Evolutionary conservation across 2,113 vertebrate species (phyloP).

Genomic region (Raja brachyura): DNA sequence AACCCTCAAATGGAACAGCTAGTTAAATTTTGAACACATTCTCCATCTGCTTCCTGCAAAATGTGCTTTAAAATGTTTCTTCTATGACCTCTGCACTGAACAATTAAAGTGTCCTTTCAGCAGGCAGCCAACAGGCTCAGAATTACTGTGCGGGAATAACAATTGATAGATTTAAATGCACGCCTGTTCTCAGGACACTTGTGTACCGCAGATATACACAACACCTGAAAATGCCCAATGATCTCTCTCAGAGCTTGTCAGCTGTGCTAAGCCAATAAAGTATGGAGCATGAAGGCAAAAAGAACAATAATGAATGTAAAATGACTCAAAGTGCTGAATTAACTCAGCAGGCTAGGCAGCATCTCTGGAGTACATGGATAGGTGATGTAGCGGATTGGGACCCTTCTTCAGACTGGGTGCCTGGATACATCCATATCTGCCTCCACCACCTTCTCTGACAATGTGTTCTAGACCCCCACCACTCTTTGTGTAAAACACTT

Average conservation of each 20-base stretch:
- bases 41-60: neutral
- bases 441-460: too few relatives aligned
- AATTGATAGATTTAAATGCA: neutral
- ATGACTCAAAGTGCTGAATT: too few relatives aligned
- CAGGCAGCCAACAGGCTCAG: slow-evolving; percentile 12
- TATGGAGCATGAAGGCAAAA: neutral
- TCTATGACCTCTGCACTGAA: slow-evolving; percentile 12
- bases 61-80: slow-evolving; percentile 24
- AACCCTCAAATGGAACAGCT: slow-evolving; percentile 19
- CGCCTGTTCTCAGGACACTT: neutral
- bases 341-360: neutral
- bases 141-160: neutral
- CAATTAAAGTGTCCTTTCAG: slow-evolving; percentile 23
- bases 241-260: neutral
- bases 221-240: neutral
- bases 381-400: too few relatives aligned
- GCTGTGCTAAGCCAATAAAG: neutral
- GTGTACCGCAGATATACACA: neutral
- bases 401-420: too few relatives aligned
- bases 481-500: too few relatives aligned
- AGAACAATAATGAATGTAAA: neutral
- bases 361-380: neutral
- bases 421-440: too few relatives aligned
- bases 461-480: too few relatives aligned
- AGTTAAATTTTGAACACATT: neutral